Conservation (phyloP, 2,113 vertebrate genomes). For the Thunnus thynnus region DNA sequence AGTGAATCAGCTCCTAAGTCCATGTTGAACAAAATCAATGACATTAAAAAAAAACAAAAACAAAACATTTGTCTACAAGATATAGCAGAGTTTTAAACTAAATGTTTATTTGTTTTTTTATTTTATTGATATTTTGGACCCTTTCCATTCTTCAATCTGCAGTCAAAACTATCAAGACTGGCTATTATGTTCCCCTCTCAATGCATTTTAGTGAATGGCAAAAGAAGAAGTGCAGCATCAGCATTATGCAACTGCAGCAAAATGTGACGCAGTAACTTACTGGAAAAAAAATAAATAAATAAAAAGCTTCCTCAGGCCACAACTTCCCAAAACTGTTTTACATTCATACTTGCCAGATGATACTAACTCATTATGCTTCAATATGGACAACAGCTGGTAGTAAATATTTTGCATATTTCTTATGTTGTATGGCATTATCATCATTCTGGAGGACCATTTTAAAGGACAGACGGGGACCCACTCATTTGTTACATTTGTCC, state of each 20-base stretch:
- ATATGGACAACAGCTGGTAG: background rate
- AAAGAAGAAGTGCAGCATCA: constrained; percentile 6
- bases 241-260: background rate
- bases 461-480: background rate
- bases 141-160: background rate
- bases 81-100: background rate
- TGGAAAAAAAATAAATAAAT: background rate
- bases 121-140: background rate
- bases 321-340: background rate
- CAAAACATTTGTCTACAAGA: too few relatives aligned
- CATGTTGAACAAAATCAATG: too few relatives aligned
- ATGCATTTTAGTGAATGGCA: background rate
- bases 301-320: background rate
- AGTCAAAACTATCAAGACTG: background rate
- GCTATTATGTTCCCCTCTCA: background rate
- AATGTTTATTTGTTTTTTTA: background rate
- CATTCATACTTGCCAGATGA: background rate
- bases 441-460: background rate
- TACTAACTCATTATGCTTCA: background rate
- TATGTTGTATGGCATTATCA: background rate
- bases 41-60: too few relatives aligned
- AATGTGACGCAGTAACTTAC: background rate
- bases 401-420: background rate
- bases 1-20: background rate
- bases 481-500: background rate